These are phyloP conservation scores for Meles meles DNA, from an alignment of 2,113 vertebrate species.

Conservation along the genomic window DNA sequence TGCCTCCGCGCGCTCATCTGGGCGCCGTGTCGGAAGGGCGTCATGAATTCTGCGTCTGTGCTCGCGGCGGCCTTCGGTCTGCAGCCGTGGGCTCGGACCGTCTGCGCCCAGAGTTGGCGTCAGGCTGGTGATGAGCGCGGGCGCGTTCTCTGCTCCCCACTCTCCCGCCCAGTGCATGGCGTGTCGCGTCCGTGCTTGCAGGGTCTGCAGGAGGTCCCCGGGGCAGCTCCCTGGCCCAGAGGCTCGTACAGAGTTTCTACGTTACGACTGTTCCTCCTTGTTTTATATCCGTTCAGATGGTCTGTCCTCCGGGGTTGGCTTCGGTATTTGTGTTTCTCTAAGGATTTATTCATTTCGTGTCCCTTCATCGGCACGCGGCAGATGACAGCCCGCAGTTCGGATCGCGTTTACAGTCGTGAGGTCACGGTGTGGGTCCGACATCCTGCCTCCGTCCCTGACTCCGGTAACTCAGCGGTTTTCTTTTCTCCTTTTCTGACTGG, in stretches of 20 bases:
- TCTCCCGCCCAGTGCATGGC: not conserved
- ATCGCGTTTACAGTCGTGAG: not conserved
- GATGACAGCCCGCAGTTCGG: not conserved
- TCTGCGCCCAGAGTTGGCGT: not conserved
- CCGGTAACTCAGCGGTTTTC: not conserved
- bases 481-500: not conserved
- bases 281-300: not conserved
- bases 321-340: not conserved
- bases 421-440: not conserved
- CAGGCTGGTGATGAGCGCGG: not conserved
- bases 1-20: not conserved
- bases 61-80: not conserved
- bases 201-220: not conserved
- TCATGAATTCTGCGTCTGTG: not conserved
- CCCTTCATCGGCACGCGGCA: not conserved
- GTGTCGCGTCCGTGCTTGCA: accelerated
- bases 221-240: not conserved
- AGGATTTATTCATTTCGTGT: not conserved
- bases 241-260: not conserved
- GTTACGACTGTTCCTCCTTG: not conserved
- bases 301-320: not conserved
- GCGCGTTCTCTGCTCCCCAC: not conserved
- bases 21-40: not conserved
- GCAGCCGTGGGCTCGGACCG: not conserved
- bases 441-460: accelerated